phyloP scores from a whole-genome alignment of 2,888 invertebrate species.

The Plagiodera versicolora region DNA sequence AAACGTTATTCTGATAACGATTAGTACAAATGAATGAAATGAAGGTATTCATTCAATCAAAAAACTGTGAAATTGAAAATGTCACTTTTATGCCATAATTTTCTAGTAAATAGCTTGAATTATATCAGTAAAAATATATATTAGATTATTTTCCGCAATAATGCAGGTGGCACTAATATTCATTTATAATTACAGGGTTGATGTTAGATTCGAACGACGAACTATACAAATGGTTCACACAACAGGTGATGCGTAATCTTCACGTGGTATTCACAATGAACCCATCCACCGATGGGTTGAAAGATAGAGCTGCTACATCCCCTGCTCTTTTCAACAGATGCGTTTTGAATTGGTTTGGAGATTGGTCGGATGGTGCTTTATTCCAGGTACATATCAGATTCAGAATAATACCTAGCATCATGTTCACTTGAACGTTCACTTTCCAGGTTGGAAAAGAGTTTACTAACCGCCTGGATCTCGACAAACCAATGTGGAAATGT shows the following conservation, averaged over 20 bases:
- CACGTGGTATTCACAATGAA: slow-evolving; percentile 99
- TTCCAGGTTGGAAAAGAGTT: slow-evolving; percentile 88
- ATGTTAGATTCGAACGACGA: slow-evolving; percentile 99
- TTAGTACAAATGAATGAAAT: not conserved
- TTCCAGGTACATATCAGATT: slow-evolving; percentile 68
- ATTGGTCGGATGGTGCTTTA: slow-evolving; percentile 96
- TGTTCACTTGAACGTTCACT: slow-evolving; percentile 6
- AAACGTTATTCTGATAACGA: not conserved
- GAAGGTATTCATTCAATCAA: too few species aligned
- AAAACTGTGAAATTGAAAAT: too few species aligned
- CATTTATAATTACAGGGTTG: slow-evolving; percentile 60
- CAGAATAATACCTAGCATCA: not conserved
- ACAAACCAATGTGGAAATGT: slow-evolving; percentile 79
- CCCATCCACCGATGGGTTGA: slow-evolving; percentile 96
- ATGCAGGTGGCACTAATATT: too few species aligned
- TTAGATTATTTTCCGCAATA: too few species aligned
- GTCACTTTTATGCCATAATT: too few species aligned
- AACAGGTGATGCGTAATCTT: slow-evolving; percentile 97
- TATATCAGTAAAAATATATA: too few species aligned
- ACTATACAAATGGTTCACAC: slow-evolving; percentile 99
- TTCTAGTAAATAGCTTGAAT: too few species aligned
- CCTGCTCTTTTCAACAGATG: slow-evolving; percentile 99
- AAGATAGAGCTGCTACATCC: slow-evolving; percentile 98
- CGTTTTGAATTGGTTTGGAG: slow-evolving; percentile 99
- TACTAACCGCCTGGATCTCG: slow-evolving; percentile 92